phyloP scores from a whole-genome alignment of 1,140 invertebrate species.

The Limonius californicus region DNA sequence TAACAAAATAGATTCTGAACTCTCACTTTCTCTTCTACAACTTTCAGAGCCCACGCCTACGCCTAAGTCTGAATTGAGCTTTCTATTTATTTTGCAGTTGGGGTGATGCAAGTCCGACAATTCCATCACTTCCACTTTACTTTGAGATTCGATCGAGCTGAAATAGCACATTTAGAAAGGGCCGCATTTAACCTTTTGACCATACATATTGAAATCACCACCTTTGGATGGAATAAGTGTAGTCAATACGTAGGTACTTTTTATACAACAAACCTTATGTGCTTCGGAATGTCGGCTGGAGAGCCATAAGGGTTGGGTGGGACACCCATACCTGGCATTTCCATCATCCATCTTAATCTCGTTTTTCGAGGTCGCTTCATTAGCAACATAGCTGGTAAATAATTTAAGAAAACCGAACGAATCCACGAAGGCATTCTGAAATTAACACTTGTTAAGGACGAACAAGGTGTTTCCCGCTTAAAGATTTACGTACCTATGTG shows the following conservation, averaged over 20 bases:
- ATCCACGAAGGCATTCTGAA: constrained; percentile 92
- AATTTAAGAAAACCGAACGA: constrained; percentile 88
- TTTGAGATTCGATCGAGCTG: constrained; percentile 52
- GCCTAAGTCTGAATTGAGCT: constrained; percentile 63
- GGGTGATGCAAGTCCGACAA: constrained; percentile 91
- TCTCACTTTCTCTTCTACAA: constrained; percentile 79
- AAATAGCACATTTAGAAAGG: constrained; percentile 12
- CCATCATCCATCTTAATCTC: constrained; percentile 93
- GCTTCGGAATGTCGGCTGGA: constrained; percentile 74
- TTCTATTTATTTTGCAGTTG: constrained; percentile 91
- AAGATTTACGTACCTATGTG: constrained; percentile 55
- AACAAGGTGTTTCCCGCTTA: not conserved
- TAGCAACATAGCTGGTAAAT: constrained; percentile 78
- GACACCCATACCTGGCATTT: constrained; percentile 82
- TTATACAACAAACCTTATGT: constrained; percentile 55
- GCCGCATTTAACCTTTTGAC: too few species aligned
- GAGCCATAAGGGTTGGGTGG: constrained; percentile 77
- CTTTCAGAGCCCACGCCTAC: constrained; percentile 58
- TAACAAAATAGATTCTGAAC: constrained; percentile 82
- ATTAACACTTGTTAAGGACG: not conserved
- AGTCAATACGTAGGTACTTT: too few species aligned
- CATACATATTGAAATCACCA: too few species aligned
- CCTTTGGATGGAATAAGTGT: too few species aligned
- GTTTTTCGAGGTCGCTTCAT: constrained; percentile 93
- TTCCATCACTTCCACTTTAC: constrained; percentile 90